Conservation (phyloP, 37 sponge, comb jelly and placozoan species). For the Hexactinellida sp. region DNA sequence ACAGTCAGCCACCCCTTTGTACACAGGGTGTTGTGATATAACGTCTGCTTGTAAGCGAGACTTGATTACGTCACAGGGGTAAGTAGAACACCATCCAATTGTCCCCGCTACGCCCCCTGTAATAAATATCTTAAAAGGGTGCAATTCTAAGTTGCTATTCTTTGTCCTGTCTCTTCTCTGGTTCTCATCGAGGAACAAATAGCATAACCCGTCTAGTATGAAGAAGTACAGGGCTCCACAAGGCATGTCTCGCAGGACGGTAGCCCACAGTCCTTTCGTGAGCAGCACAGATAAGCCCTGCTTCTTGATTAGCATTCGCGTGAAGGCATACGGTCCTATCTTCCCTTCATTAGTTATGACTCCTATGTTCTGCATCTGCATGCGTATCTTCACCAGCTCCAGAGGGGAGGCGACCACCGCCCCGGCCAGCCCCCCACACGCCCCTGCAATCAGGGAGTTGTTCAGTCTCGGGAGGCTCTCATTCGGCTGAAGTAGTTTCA, state of each 20-base stretch:
- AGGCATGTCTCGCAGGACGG: conserved; percentile 51
- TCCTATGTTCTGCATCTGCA: conserved; percentile 55
- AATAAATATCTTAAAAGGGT: conserved; percentile 17
- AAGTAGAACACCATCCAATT: conserved; percentile 34
- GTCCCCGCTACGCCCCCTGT: conserved; percentile 62
- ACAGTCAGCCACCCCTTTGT: conserved; percentile 50
- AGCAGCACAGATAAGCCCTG: background rate
- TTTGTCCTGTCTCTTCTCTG: background rate
- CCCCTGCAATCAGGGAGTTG: conserved; percentile 38
- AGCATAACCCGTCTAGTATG: conserved; percentile 36
- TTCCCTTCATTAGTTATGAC: background rate
- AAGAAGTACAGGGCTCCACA: conserved; percentile 57
- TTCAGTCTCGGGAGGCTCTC: background rate
- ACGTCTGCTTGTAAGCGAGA: conserved; percentile 73
- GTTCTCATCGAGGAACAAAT: background rate
- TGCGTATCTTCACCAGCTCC: conserved; percentile 66
- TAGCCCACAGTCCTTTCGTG: conserved; percentile 33
- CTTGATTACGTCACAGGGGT: conserved; percentile 81
- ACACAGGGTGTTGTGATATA: conserved; percentile 22
- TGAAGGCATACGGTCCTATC: background rate
- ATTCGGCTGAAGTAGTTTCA: conserved; percentile 27
- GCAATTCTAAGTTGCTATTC: background rate
- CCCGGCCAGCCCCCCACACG: conserved; percentile 40
- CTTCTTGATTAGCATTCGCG: background rate
- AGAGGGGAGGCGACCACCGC: conserved; percentile 33